Evolutionary conservation across 2,797 vertebrate species (phyloP).

Genomic region (Sus cebifrons): DNA sequence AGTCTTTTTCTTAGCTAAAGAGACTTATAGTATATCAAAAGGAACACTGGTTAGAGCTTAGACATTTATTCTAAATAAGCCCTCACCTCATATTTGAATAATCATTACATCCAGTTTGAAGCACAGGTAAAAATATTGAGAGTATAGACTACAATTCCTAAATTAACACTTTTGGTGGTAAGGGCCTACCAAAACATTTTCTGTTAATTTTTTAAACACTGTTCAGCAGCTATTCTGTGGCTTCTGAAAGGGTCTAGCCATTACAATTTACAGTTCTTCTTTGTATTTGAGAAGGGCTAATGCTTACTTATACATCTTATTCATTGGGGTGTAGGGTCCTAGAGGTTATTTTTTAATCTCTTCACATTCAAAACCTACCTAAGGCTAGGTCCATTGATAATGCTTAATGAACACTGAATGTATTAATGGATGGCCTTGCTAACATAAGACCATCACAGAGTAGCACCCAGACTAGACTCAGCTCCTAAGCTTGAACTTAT

Average conservation of each 20-base stretch:
- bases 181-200: neutral
- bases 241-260: neutral
- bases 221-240: neutral
- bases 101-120: neutral
- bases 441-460: neutral
- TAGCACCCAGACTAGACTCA: neutral
- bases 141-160: neutral
- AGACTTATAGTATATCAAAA: neutral
- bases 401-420: neutral
- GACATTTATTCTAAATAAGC: neutral
- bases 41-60: neutral
- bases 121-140: neutral
- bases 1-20: neutral
- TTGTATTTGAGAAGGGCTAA: neutral
- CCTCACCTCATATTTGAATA: neutral
- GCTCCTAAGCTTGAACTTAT: neutral
- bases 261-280: neutral
- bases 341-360: neutral
- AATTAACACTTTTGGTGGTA: neutral
- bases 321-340: neutral
- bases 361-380: neutral
- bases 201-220: neutral
- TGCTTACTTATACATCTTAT: neutral
- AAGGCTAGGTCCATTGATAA: neutral
- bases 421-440: neutral